Evolutionary conservation across 1,140 invertebrate genomes (phyloP).

Genomic region (Trissolcus basalis): DNA sequence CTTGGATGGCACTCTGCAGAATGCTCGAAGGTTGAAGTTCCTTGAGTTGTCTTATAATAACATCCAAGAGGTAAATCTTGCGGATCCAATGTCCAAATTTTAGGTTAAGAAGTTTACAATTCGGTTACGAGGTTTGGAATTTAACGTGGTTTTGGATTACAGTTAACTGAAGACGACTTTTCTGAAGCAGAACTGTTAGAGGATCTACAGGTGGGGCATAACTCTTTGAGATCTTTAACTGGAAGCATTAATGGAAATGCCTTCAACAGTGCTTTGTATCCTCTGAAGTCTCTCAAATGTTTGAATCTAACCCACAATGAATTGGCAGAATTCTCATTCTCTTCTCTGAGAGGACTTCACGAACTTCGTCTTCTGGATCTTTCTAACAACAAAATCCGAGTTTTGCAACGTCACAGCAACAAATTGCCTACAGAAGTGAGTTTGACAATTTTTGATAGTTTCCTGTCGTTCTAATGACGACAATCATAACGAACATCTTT

Average conservation of each 20-base stretch:
- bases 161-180: slow-evolving; percentile 86
- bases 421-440: slow-evolving; percentile 79
- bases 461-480: no score
- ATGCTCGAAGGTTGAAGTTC: slow-evolving; percentile 80
- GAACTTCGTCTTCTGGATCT: slow-evolving; percentile 82
- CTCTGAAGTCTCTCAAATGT: slow-evolving; percentile 80
- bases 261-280: slow-evolving; percentile 82
- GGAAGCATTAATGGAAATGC: slow-evolving; percentile 66
- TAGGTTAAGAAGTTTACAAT: no score
- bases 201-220: slow-evolving; percentile 82
- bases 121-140: not conserved
- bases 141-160: not conserved
- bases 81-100: not conserved
- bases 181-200: slow-evolving; percentile 80
- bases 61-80: slow-evolving; percentile 80
- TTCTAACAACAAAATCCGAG: slow-evolving; percentile 84
- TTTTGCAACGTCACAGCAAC: slow-evolving; percentile 76
- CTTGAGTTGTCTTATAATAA: slow-evolving; percentile 84
- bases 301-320: slow-evolving; percentile 86
- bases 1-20: slow-evolving; percentile 82
- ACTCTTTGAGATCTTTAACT: slow-evolving; percentile 80
- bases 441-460: no score
- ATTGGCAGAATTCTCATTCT: slow-evolving; percentile 85
- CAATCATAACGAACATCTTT: no score
- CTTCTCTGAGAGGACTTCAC: slow-evolving; percentile 83